Percentiles rank a stretch among this genome's conserved stretches.
Conservation (phyloP, 1,140 invertebrate genomes). For the Sarcophaga bullata region DNA sequence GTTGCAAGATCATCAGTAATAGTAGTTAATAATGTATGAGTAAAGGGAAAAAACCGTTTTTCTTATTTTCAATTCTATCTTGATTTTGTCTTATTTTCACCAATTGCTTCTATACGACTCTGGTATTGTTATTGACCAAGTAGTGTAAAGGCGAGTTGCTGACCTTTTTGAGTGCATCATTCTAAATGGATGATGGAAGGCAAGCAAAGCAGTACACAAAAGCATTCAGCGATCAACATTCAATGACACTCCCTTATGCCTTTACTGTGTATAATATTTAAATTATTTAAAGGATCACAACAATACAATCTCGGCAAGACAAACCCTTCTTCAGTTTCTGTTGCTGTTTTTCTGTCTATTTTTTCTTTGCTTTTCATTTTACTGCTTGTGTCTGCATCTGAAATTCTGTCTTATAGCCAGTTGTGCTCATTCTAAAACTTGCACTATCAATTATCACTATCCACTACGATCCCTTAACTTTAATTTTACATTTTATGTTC, state of each 20-base stretch:
- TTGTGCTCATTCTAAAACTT: constrained; percentile 13
- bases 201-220: constrained; percentile 15
- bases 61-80: neutral
- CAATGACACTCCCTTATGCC: constrained; percentile 26
- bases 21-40: neutral
- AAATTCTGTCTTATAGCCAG: neutral
- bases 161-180: constrained; percentile 39
- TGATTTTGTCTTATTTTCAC: neutral
- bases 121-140: neutral
- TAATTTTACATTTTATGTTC: neutral
- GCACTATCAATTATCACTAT: constrained; percentile 26
- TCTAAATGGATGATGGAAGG: constrained; percentile 6
- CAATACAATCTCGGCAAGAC: constrained; percentile 29
- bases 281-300: constrained; percentile 32
- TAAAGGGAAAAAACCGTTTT: neutral
- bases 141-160: constrained; percentile 26
- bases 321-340: constrained; percentile 2
- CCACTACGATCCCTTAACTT: neutral
- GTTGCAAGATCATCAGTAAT: neutral
- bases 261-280: neutral
- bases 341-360: neutral
- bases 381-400: neutral
- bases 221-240: constrained; percentile 1
- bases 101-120: neutral
- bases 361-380: neutral